phyloP scores from a whole-genome alignment of 1,140 invertebrate species.

The Lordiphosa collinella region DNA sequence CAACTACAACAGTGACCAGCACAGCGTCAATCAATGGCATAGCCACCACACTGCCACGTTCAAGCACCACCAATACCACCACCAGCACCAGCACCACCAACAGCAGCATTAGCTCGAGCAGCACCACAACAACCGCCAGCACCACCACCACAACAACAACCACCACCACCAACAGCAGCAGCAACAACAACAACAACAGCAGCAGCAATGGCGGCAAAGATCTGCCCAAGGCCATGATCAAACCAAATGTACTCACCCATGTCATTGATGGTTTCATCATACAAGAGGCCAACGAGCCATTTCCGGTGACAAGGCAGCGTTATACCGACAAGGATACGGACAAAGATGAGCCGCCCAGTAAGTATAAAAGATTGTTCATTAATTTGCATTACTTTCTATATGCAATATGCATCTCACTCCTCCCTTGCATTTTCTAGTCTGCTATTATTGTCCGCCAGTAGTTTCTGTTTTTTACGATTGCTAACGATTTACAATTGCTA shows the following conservation, averaged over 20 bases:
- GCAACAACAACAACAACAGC: constrained; percentile 9
- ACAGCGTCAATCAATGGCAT: constrained; percentile 29
- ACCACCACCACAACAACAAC: constrained; percentile 18
- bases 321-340: constrained; percentile 80
- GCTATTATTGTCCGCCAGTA: too few species aligned
- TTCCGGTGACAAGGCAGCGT: constrained; percentile 87
- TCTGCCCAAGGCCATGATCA: constrained; percentile 95
- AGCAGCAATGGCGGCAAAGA: constrained; percentile 81
- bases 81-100: constrained; percentile 18
- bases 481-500: too few species aligned
- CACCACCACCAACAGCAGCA: constrained; percentile 14
- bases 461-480: too few species aligned
- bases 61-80: constrained; percentile 2
- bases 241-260: constrained; percentile 97
- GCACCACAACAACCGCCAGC: constrained; percentile 6
- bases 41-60: neutral
- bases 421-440: too few species aligned
- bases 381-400: too few species aligned
- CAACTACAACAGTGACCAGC: constrained; percentile 31
- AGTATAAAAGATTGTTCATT: too few species aligned
- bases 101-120: constrained; percentile 10
- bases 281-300: constrained; percentile 94
- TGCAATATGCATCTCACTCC: too few species aligned
- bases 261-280: constrained; percentile 98
- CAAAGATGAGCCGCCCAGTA: constrained; percentile 85